phyloP scores from a whole-genome alignment of 2,888 invertebrate genomes.

The Tinea semifulvella region DNA sequence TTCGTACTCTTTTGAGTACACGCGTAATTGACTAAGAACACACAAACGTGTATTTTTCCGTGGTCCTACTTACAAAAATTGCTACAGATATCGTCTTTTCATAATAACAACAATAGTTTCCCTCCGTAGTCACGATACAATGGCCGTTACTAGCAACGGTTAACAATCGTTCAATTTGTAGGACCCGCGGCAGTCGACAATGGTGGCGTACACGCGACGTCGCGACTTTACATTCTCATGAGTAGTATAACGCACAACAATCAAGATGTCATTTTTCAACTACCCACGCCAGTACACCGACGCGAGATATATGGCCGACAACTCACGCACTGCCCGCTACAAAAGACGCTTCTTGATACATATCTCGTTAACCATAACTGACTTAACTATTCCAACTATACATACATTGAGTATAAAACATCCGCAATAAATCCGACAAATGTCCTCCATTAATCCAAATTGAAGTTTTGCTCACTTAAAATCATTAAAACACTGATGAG shows the following conservation, averaged over 20 bases:
- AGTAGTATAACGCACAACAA: constrained; percentile 64
- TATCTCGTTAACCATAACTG: constrained; percentile 29
- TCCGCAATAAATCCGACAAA: too few relatives aligned
- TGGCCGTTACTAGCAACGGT: constrained; percentile 43
- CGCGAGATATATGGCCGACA: constrained; percentile 60
- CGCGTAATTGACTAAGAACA: too few relatives aligned
- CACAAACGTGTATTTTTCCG: too few relatives aligned
- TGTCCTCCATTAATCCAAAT: neutral
- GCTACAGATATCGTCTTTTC: constrained; percentile 6
- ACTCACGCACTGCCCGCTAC: constrained; percentile 48
- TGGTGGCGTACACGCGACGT: constrained; percentile 52
- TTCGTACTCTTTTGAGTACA: too few relatives aligned
- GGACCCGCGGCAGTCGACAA: constrained; percentile 46
- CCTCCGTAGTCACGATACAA: constrained; percentile 51
- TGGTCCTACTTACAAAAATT: neutral
- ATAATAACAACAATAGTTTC: constrained; percentile 13
- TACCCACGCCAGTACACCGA: constrained; percentile 56
- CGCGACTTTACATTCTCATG: constrained; percentile 54
- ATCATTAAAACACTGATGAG: neutral
- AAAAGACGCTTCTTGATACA: constrained; percentile 57
- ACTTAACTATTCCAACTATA: too few relatives aligned
- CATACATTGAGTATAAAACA: neutral
- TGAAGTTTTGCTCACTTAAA: neutral
- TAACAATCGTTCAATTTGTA: constrained; percentile 66
- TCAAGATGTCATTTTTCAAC: constrained; percentile 68